Evolutionary conservation across 92 coral and sea anemone genomes (phyloP).

Genomic region (Muricea muricata): DNA sequence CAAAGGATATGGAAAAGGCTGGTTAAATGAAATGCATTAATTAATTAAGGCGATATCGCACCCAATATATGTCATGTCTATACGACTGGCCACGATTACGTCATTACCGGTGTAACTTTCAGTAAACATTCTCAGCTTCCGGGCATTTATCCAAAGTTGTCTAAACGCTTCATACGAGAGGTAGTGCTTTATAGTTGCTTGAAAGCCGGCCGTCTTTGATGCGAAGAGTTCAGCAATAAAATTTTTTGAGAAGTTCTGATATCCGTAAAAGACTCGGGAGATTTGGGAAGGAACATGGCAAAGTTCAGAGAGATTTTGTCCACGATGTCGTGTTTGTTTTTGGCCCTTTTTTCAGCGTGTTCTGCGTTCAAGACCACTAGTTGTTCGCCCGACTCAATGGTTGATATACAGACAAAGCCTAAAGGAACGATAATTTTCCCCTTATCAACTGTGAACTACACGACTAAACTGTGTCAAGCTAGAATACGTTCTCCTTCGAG

Average conservation of each 20-base stretch:
- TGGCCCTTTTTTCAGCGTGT: not conserved
- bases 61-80: not conserved
- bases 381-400: not conserved
- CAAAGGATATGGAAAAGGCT: not conserved
- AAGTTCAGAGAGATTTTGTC: not conserved
- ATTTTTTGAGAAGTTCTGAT: not conserved
- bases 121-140: constrained; percentile 8
- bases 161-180: not conserved
- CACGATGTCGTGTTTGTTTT: not conserved
- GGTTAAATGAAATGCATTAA: no score
- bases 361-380: not conserved
- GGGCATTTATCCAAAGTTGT: not conserved
- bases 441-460: not conserved
- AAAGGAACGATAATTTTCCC: constrained; percentile 23
- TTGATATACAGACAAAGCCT: not conserved
- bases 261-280: not conserved
- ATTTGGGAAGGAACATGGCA: not conserved
- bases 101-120: not conserved
- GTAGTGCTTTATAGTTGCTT: not conserved
- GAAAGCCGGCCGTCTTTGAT: constrained; percentile 8
- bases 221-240: not conserved
- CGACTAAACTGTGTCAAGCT: not conserved
- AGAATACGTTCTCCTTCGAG: not conserved
- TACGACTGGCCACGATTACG: no score
- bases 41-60: not conserved